phyloP scores from a whole-genome alignment of 2,888 invertebrate genomes.

The Rotaria macrura region DNA sequence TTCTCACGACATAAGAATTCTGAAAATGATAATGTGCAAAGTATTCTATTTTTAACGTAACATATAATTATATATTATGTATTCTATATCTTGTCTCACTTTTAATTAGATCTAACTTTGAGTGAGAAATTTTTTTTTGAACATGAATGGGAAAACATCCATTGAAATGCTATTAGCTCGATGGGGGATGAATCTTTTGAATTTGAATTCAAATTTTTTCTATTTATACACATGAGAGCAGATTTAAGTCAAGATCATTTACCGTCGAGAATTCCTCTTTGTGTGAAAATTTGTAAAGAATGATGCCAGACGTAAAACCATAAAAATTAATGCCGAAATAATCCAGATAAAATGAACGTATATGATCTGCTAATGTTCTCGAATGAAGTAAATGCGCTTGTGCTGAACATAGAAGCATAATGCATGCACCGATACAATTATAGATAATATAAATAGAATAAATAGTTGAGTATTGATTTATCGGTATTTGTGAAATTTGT shows the following conservation, averaged over 20 bases:
- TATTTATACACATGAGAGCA: no score
- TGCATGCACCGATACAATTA: not conserved
- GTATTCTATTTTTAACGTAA: no score
- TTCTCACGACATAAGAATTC: no score
- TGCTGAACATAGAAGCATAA: not conserved
- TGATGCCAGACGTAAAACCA: not conserved
- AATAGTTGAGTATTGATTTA: not conserved
- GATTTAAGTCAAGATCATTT: not conserved
- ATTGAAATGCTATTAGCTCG: no score
- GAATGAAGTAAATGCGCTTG: conserved; percentile 18
- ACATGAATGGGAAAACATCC: no score
- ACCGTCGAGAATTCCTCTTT: not conserved
- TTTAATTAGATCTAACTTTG: no score
- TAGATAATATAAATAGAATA: not conserved
- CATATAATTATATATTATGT: no score
- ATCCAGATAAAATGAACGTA: not conserved
- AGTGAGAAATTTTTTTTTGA: no score
- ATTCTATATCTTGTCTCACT: no score
- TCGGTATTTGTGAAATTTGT: not conserved
- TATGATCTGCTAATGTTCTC: conserved; percentile 3
- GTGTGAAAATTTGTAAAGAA: conserved; percentile 1
- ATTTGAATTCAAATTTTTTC: no score
- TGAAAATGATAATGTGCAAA: no score
- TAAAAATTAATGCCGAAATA: conserved; percentile 12
- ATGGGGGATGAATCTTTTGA: no score